phyloP scores from a whole-genome alignment of 2,888 invertebrate species.

The Leptinotarsa rubiginosa region DNA sequence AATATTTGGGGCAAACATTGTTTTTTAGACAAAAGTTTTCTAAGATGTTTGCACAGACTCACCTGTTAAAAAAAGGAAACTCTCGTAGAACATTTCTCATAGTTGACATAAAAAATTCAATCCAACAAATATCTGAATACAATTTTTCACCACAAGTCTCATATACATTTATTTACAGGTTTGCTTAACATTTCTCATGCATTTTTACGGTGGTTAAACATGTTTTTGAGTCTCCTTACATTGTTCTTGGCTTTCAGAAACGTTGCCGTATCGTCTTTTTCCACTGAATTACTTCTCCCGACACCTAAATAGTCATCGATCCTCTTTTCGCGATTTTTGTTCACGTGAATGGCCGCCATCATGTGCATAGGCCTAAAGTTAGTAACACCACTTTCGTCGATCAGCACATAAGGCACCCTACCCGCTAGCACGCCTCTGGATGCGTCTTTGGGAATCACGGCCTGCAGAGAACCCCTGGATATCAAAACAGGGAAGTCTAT shows the following conservation, averaged over 20 bases:
- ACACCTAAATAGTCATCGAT: conserved; percentile 59
- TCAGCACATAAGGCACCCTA: conserved; percentile 79
- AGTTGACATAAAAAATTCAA: not conserved
- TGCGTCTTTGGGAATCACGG: conserved; percentile 82
- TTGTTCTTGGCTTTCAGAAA: conserved; percentile 56
- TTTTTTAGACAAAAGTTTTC: not conserved
- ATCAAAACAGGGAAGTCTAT: conserved; percentile 75
- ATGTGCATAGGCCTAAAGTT: conserved; percentile 83
- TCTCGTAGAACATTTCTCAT: not conserved
- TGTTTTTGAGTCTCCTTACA: conserved; percentile 58
- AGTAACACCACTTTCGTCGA: conserved; percentile 81
- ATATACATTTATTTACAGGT: conserved; percentile 40
- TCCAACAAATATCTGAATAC: not conserved
- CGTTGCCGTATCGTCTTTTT: conserved; percentile 49
- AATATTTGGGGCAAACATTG: not conserved
- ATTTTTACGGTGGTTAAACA: conserved; percentile 55
- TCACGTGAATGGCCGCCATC: conserved; percentile 72
- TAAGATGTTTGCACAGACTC: not conserved
- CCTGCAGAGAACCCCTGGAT: conserved; percentile 79
- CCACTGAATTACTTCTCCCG: conserved; percentile 50
- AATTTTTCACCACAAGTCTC: conserved; percentile 22
- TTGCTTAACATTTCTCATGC: conserved; percentile 50
- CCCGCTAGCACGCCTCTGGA: conserved; percentile 80
- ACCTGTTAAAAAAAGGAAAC: not conserved
- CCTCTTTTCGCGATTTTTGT: conserved; percentile 57